Percentiles rank a stretch among this genome's conserved stretches.
phyloP scores from a whole-genome alignment of 2,797 vertebrate species.

The Acanthurus lineatus region DNA sequence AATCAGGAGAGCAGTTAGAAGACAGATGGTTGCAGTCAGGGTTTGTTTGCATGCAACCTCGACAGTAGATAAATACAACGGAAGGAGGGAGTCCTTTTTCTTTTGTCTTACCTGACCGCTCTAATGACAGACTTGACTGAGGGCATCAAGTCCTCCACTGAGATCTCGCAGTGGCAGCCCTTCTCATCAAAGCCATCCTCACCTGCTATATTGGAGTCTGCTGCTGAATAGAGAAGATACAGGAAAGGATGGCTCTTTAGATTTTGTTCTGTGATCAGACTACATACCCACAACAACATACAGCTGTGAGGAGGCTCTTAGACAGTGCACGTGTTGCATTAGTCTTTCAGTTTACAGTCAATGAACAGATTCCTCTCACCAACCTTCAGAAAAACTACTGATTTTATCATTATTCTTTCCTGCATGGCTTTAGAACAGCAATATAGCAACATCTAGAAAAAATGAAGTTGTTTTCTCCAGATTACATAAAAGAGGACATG shows the following conservation, averaged over 20 bases:
- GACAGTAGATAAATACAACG: neutral
- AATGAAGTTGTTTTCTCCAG: no score
- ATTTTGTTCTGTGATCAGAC: neutral
- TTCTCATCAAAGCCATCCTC: slow-evolving; percentile 95
- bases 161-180: slow-evolving; percentile 96
- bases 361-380: neutral
- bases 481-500: no score
- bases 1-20: slow-evolving; percentile 15
- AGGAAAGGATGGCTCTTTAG: slow-evolving; percentile 2
- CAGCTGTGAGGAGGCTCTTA: neutral
- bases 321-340: neutral
- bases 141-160: slow-evolving; percentile 95
- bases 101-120: slow-evolving; percentile 92
- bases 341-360: neutral
- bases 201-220: slow-evolving; percentile 89
- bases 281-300: neutral
- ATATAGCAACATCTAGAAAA: neutral
- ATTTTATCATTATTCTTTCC: neutral
- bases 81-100: slow-evolving; percentile 9
- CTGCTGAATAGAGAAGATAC: slow-evolving; percentile 71
- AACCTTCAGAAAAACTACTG: neutral
- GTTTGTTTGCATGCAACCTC: slow-evolving; percentile 36
- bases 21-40: slow-evolving; percentile 15
- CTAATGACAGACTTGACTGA: slow-evolving; percentile 95
- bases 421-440: neutral